A percentile compares a stretch with the other conserved stretches of the same genome.
phyloP scores from a whole-genome alignment of 2,888 invertebrate species.

The Tiliacea aurago region DNA sequence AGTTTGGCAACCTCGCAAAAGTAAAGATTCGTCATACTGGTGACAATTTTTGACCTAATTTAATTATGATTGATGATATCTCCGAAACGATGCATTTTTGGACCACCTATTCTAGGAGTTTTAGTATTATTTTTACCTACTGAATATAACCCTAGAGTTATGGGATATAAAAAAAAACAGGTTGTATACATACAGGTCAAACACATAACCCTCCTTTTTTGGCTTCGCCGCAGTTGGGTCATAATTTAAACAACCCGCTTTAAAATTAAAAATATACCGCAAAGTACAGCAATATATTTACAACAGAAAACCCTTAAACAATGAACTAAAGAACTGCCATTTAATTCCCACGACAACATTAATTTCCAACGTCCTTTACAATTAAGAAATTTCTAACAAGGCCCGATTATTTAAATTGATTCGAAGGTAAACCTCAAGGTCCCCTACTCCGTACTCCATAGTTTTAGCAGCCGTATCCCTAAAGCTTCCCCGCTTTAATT shows the following conservation, averaged over 20 bases:
- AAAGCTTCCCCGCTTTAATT: slow-evolving; percentile 62
- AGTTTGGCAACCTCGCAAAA: too few relatives aligned
- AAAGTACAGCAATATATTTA: neutral
- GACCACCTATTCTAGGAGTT: too few relatives aligned
- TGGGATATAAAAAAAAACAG: too few relatives aligned
- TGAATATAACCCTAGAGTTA: too few relatives aligned
- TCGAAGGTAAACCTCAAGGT: slow-evolving; percentile 50
- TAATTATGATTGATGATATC: too few relatives aligned
- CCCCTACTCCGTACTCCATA: slow-evolving; percentile 39
- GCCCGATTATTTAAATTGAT: slow-evolving; percentile 62
- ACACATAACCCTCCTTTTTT: too few relatives aligned
- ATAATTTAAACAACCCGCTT: neutral
- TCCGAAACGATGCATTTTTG: too few relatives aligned
- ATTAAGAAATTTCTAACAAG: slow-evolving; percentile 59
- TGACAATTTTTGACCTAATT: too few relatives aligned
- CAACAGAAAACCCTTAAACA: slow-evolving; percentile 22
- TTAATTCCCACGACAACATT: slow-evolving; percentile 34
- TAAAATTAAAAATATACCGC: neutral
- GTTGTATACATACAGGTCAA: too few relatives aligned
- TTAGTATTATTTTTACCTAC: too few relatives aligned
- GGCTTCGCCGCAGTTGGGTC: too few relatives aligned
- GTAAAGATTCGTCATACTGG: too few relatives aligned
- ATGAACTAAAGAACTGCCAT: slow-evolving; percentile 33
- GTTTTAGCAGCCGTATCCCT: slow-evolving; percentile 50
- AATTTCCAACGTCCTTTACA: slow-evolving; percentile 37